Evolutionary conservation across 2,888 invertebrate species (phyloP), one percentile per base, ranked within the genome.

Genomic region (Willowsia nigromaculata): DNA sequence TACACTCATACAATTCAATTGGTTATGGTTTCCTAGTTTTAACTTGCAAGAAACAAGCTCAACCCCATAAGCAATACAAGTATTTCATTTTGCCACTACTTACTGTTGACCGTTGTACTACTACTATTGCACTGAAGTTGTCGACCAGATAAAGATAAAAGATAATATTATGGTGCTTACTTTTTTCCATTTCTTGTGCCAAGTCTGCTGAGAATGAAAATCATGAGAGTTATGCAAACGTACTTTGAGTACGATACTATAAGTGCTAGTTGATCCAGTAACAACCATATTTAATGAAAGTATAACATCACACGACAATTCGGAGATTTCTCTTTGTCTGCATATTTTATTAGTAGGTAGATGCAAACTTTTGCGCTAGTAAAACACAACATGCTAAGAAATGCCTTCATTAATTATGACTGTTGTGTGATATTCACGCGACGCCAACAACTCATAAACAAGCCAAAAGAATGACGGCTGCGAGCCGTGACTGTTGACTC

Each of bases 391-490:
- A 53, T 27, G 40, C 30, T 47, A 68, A 50, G 53, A 40, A 1
- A 50, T 18, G 25, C 18, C 18, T 43, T 25, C 22, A 85, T 85
- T 71, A 85, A 85, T 85, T 85, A 85, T 59, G 50, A 76, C 85
- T 56, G 27, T 25, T 78, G 53, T 40, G 85, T 85, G 62, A 85
- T 80, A 80, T 50, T 85, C 84, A 84, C 78, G 78, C 78, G 78
- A 78, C 78, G 56, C 78, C 53, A 56, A 56, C 25, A 74, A 74
- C 71, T 43, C 71, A n/a, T 74, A 74, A 74, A 74, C 27, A 53
- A 78, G 81, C 37, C 62, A 62, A 43, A 40, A 59, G 47, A 9
- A 15, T 25, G 22, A 18, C 37, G 56, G 40, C 18, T 18, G 40
- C 37, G 37, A 37, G 43, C n/a, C 25, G 47, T 33, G 71, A 71